Conservation (phyloP, 2,888 invertebrate species). For the Macroteleia sp. region DNA sequence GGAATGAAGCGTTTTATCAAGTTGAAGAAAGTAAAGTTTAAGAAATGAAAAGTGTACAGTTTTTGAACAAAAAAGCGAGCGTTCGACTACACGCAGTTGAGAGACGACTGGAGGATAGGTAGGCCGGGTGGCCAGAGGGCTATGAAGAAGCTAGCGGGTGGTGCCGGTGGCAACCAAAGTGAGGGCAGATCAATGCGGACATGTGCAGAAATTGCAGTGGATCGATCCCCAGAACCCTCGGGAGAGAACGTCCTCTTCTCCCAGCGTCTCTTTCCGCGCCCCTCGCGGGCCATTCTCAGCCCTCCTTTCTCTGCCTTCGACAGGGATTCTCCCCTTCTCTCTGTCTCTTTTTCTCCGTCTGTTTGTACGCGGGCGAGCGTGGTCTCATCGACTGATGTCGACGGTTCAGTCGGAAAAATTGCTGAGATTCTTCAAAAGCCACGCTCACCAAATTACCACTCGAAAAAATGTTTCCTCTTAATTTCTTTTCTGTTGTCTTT, state of each 20-base stretch:
- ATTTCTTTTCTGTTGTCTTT: background rate
- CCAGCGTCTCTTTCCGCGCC: too few species aligned
- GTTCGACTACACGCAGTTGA: slow-evolving; percentile 72
- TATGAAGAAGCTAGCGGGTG: slow-evolving; percentile 68
- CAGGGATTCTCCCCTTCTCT: slow-evolving; percentile 19
- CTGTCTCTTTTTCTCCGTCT: background rate
- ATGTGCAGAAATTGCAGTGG: slow-evolving; percentile 83
- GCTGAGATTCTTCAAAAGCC: too few species aligned
- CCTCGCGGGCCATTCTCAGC: too few species aligned
- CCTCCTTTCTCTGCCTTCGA: slow-evolving; percentile 50
- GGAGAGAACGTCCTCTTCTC: too few species aligned
- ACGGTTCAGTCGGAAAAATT: background rate
- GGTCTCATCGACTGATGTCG: background rate
- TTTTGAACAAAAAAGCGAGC: slow-evolving; percentile 60
- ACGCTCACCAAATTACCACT: background rate
- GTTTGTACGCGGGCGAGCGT: slow-evolving; percentile 17
- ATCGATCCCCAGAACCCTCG: slow-evolving; percentile 81
- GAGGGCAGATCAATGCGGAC: slow-evolving; percentile 83
- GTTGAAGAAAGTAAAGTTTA: too few species aligned
- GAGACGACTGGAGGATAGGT: slow-evolving; percentile 67
- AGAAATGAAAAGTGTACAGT: slow-evolving; percentile 72
- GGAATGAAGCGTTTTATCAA: too few species aligned
- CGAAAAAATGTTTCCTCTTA: background rate
- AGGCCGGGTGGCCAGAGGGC: slow-evolving; percentile 62
- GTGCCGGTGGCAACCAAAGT: slow-evolving; percentile 79